Base-by-base conservation (phyloP, 1,140 invertebrate species). In the Trachymyrmex cornetzi region DNA sequence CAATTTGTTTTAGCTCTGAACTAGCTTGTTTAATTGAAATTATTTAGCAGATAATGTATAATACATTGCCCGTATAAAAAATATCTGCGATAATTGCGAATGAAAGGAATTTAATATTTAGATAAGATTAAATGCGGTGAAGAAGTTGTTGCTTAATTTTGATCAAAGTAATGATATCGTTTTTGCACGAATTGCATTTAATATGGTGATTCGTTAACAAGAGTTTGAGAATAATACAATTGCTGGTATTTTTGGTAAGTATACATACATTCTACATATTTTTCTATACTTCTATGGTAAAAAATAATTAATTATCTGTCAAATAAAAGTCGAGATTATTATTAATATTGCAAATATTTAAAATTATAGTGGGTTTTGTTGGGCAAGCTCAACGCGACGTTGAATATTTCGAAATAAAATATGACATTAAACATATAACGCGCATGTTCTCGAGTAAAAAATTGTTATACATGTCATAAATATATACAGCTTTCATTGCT, bases 121-220 rank as follows among this genome's bases (percentile, higher is more conserved):
- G n/a, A 27, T 80, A n/a, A n/a, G 14, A 69, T 44, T 81, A 57
- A 57, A 61, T 14, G 14, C n/a, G 19, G 66, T 24, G 34, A 44
- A 19, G 27, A 79, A 38, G 2, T 30, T 30, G 55, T 24, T 34
- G n/a, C 24, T 0, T 82, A 72, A 74, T 48, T 38, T 72, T 7
- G 38, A 30, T 61, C n/a, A 22, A 61, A 55, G n/a, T 61, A 84
- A 74, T 84, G 16, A n/a, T 48, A 44, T 9, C 22, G 19, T 71
- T 50, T 48, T 72, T 72, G 38, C 38, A 82, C 44, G 38, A 84
- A 30, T 82, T 55, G 34, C 22, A 34, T 59, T 74, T 84, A 75
- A 64, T 50, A 34, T 67, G 71, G 69, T 75, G 80, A 14, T 75
- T 84, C n/a, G 69, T 84, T 75, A 84, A 84, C 69, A 61, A 84